Base-by-base conservation (phyloP, 1,140 invertebrate genomes). In the Drosophila albomicans region DNA sequence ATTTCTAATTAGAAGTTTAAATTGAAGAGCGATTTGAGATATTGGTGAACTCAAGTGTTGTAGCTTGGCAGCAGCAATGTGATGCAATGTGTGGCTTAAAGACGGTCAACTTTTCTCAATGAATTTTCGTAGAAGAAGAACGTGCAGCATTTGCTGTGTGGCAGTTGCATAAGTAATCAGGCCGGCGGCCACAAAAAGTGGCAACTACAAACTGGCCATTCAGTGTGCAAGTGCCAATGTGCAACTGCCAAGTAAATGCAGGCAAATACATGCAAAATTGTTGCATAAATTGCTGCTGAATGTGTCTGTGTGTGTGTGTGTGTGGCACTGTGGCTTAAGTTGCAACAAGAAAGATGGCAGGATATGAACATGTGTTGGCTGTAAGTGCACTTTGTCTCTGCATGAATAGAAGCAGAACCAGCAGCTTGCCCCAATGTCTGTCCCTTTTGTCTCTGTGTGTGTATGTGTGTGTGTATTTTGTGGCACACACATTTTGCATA, bases 161-260 rank as follows among this genome's bases (percentile, higher is more conserved):
- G 20, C 63, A 72, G 38, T 69, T 66, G 84, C 84, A 88, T 87
- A 82, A 82, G 79, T 82, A 82, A 87, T 87, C 84, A 87, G 78
- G 68, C 52, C 63, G 65, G 57, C 11, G 8, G 16, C 35, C 41
- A 51, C 46, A 62, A 62, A 68, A 35, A 61, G 59, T 62, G 38
- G 62, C 45, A 66, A 72, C 52, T 51, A 35, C 54, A 54, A 54
- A 67, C 65, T 68, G 64, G 35, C 54, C 71, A 65, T 46, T 63
- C 38, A 28, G 51, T 49, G 59, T n/a, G 28, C 69, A 80, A 75
- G 78, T 75, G 64, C 16, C 63, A 73, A 63, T 63, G 58, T 75
- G 70, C 78, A 87, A 77, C 66, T 79, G 61, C 48, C 54, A 81
- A 79, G 75, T 78, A 68, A 86, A 86, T 77, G 73, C 61, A 13